These are phyloP conservation scores for Mystacides longicornis DNA, from an alignment of 2,888 invertebrate species.

Conservation along the genomic window DNA sequence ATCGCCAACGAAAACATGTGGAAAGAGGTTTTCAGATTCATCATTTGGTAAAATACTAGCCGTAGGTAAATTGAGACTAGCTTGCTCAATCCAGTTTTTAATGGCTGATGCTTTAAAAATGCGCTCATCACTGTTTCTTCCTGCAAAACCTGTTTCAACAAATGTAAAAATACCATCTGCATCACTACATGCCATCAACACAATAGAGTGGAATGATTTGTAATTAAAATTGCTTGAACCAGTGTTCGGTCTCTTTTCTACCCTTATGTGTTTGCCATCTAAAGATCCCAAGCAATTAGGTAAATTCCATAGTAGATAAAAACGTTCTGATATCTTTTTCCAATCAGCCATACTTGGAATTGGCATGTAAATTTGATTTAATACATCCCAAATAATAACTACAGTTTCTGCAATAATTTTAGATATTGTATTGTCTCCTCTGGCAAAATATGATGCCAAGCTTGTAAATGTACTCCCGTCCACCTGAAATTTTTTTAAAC, in stretches of 20 bases:
- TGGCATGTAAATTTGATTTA: constrained; percentile 25
- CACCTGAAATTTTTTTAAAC: constrained; percentile 27
- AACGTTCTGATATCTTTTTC: constrained; percentile 27
- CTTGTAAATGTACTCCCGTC: constrained; percentile 26
- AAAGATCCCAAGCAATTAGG: constrained; percentile 28
- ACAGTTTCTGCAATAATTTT: constrained; percentile 26
- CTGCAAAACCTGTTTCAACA: constrained; percentile 30
- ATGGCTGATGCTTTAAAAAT: constrained; percentile 27
- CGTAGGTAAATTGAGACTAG: neutral
- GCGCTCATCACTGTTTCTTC: constrained; percentile 31
- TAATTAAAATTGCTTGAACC: constrained; percentile 29
- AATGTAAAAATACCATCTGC: constrained; percentile 30
- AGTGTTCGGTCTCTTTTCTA: constrained; percentile 28
- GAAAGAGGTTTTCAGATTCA: neutral
- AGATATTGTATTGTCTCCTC: constrained; percentile 27
- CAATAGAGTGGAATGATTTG: constrained; percentile 29
- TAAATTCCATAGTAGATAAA: constrained; percentile 28
- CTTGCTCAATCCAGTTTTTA: neutral
- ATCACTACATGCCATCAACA: constrained; percentile 29
- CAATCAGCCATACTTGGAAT: constrained; percentile 26
- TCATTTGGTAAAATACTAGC: neutral
- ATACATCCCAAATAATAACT: constrained; percentile 25
- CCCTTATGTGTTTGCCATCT: constrained; percentile 29
- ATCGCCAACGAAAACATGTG: constrained; percentile 23
- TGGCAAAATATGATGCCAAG: constrained; percentile 22